phyloP scores from a whole-genome alignment of 2,797 vertebrate genomes.

The Centropyge bicolor region DNA sequence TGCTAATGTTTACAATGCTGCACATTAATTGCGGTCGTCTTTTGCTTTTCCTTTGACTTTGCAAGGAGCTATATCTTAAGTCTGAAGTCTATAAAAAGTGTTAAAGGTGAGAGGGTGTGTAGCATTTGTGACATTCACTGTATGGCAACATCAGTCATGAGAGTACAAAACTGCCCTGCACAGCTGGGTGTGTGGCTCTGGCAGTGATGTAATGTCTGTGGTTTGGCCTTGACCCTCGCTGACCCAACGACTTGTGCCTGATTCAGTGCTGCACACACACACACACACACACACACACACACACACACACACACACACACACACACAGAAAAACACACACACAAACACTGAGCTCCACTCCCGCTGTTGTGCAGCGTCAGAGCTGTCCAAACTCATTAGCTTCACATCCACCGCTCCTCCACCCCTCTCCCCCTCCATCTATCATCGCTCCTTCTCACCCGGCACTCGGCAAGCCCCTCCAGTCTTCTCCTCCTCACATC shows the following conservation, averaged over 20 bases:
- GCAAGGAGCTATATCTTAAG: neutral
- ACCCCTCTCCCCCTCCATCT: slow-evolving; percentile 70
- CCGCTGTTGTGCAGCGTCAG: slow-evolving; percentile 67
- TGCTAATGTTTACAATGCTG: neutral
- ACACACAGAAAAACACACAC: too few species aligned
- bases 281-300: slow-evolving; percentile 13
- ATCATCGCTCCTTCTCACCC: slow-evolving; percentile 68
- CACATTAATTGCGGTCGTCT: neutral
- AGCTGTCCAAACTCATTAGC: slow-evolving; percentile 80
- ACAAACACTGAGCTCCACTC: slow-evolving; percentile 28
- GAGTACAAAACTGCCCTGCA: slow-evolving; percentile 17
- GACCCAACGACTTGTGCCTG: slow-evolving; percentile 57
- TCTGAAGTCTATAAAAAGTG: neutral
- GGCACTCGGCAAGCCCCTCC: slow-evolving; percentile 53
- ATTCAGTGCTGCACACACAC: slow-evolving; percentile 30
- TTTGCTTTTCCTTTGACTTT: slow-evolving; percentile 17
- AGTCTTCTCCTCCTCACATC: slow-evolving; percentile 67
- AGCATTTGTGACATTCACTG: neutral
- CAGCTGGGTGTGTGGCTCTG: slow-evolving; percentile 47
- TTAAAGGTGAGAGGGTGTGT: neutral
- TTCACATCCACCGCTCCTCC: slow-evolving; percentile 70
- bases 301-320: slow-evolving; percentile 19
- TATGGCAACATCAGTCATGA: slow-evolving; percentile 11
- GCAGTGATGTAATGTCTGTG: slow-evolving; percentile 70
- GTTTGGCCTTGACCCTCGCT: slow-evolving; percentile 71